A percentile compares a stretch with the other conserved stretches of the same genome.
These are phyloP conservation scores for honey bee (Apis mellifera) DNA, from an alignment of 1,140 invertebrate species.

Conservation along the genomic window Amel_HAv3.1 CM009940.2:2229001-2229500, in stretches of 20 bases:
- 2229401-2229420: conserved; percentile 13
- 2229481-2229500: conserved; percentile 26
- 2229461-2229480: conserved; percentile 24
- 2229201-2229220: conserved; percentile 24
- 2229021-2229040: conserved; percentile 65
- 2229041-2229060: conserved; percentile 71
- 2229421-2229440: conserved; percentile 17
- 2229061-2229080: conserved; percentile 58
- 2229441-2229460: conserved; percentile 10
- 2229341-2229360: too few species aligned
- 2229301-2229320: neutral
- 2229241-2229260: neutral
- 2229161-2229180: conserved; percentile 37
- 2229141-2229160: conserved; percentile 52
- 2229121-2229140: conserved; percentile 56
- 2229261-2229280: neutral
- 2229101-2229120: conserved; percentile 56
- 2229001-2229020: conserved; percentile 59
- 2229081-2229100: conserved; percentile 52
- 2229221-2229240: neutral
- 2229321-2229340: neutral
- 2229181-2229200: neutral
- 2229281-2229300: neutral
- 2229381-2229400: neutral
- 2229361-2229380: neutral